Evolutionary conservation across 2,113 vertebrate species (phyloP).

Genomic region (Eudyptes chrysolophus): DNA sequence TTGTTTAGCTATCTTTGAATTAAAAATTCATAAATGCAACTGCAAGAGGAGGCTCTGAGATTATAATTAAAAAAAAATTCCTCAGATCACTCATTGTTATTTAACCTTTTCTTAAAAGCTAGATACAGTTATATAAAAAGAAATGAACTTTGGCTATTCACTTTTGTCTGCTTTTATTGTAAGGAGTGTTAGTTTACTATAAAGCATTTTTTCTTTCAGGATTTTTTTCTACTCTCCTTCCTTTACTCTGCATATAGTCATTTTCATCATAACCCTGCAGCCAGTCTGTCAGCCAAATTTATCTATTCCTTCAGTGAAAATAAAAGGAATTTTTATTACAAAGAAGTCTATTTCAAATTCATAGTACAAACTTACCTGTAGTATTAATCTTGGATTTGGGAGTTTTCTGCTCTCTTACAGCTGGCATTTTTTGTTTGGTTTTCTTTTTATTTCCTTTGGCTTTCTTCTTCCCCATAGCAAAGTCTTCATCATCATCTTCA

Average conservation of each 20-base stretch:
- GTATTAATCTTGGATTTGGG: background rate
- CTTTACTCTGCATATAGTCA: background rate
- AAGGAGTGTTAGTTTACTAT: background rate
- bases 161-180: background rate
- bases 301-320: background rate
- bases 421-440: conserved; percentile 8
- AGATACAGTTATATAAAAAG: background rate
- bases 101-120: background rate
- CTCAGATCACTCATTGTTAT: background rate
- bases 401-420: conserved; percentile 64
- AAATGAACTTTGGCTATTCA: background rate
- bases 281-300: background rate
- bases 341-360: background rate
- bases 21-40: background rate
- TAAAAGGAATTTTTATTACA: background rate
- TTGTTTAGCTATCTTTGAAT: background rate
- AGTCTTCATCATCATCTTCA: conserved; percentile 77
- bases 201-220: background rate
- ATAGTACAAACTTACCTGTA: conserved; percentile 34
- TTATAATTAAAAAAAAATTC: background rate
- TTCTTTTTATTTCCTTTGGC: conserved; percentile 48
- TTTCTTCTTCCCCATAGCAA: conserved; percentile 61
- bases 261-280: background rate
- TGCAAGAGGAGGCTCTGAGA: background rate
- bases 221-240: background rate